phyloP scores from a whole-genome alignment of 2,797 vertebrate genomes.

The Steatocranus sp. region DNA sequence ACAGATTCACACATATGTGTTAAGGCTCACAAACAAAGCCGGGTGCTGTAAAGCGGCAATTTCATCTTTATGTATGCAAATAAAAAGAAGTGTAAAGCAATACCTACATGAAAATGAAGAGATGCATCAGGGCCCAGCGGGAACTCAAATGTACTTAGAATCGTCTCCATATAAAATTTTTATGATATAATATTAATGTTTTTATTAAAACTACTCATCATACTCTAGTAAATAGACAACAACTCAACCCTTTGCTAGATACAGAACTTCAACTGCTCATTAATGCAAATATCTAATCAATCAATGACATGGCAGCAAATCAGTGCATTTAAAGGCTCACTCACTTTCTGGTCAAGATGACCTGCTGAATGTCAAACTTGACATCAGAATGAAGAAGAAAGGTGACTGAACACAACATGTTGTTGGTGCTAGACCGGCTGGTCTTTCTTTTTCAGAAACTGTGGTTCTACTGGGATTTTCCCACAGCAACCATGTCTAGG shows the following conservation, averaged over 20 bases:
- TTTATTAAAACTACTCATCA: neutral
- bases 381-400: neutral
- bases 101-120: neutral
- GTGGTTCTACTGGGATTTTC: neutral
- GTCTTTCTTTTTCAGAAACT: neutral
- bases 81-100: conserved; percentile 2
- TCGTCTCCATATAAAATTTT: conserved; percentile 24
- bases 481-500: neutral
- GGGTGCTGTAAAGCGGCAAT: neutral
- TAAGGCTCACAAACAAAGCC: conserved; percentile 10
- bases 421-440: neutral
- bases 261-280: neutral
- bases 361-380: neutral
- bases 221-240: neutral
- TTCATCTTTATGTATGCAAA: conserved; percentile 1
- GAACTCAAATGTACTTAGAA: conserved; percentile 17
- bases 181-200: conserved; percentile 7
- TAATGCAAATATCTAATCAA: neutral
- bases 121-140: neutral
- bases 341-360: neutral
- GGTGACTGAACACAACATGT: neutral
- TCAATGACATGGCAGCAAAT: neutral
- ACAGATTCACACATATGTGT: conserved; percentile 1
- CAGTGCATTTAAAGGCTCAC: neutral
- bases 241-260: neutral